Percentiles rank a stretch among this genome's conserved stretches.
phyloP scores from a whole-genome alignment of 2,113 vertebrate species.

The Grammomys dolichurus region DNA sequence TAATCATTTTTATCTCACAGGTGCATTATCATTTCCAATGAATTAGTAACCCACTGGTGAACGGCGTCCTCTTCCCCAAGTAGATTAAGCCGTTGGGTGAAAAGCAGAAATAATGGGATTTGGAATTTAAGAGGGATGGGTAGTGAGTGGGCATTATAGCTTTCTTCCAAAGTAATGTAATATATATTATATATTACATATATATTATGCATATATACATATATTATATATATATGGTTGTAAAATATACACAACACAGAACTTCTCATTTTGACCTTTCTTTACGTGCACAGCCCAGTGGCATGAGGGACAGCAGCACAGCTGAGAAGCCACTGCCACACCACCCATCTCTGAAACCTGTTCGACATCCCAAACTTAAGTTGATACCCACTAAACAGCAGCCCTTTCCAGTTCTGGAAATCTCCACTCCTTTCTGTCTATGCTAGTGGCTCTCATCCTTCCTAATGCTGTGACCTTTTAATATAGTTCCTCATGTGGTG shows the following conservation, averaged over 20 bases:
- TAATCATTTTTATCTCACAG: conserved; percentile 68
- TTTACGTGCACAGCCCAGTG: not conserved
- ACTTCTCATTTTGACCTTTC: not conserved
- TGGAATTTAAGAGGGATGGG: not conserved
- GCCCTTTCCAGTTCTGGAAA: not conserved
- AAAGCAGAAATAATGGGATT: not conserved
- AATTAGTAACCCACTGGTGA: conserved; percentile 18
- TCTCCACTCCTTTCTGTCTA: not conserved
- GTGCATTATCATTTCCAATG: conserved; percentile 48
- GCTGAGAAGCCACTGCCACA: not conserved
- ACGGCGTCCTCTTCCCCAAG: not conserved
- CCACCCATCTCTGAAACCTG: not conserved
- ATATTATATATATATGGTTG: too few relatives aligned
- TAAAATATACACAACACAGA: not conserved
- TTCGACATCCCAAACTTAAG: not conserved
- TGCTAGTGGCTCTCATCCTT: not conserved
- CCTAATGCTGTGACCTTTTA: not conserved
- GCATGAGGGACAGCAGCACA: not conserved
- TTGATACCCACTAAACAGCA: not conserved
- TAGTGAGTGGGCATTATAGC: not conserved
- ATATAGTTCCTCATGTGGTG: not conserved
- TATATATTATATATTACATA: too few relatives aligned
- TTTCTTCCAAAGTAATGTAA: not conserved
- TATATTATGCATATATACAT: too few relatives aligned
- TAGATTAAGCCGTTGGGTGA: not conserved